phyloP scores from a whole-genome alignment of 2,888 invertebrate species.

The Nomada fucata region DNA sequence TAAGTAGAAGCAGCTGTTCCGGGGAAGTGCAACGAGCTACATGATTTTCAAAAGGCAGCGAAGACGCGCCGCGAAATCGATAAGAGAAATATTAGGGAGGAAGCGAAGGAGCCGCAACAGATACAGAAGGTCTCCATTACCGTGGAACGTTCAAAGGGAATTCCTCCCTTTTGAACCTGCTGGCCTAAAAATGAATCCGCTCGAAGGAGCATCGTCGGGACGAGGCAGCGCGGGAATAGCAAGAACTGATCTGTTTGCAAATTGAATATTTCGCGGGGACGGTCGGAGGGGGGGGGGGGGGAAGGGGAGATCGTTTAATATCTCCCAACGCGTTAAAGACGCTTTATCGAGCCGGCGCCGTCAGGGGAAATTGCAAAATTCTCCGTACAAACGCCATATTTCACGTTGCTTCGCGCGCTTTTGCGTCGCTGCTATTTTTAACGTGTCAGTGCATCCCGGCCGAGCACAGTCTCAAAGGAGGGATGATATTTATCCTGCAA shows the following conservation, averaged over 20 bases:
- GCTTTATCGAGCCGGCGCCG: not conserved
- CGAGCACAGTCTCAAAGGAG: not conserved
- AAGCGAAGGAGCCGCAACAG: slow-evolving; percentile 25
- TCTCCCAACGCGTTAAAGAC: not conserved
- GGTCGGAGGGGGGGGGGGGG: too few relatives aligned
- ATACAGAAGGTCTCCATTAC: slow-evolving; percentile 35
- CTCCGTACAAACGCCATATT: not conserved
- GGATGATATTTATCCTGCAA: slow-evolving; percentile 2
- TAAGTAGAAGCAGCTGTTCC: slow-evolving; percentile 30
- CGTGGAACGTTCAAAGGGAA: slow-evolving; percentile 33
- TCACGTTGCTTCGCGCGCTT: not conserved
- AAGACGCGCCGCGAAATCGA: slow-evolving; percentile 20
- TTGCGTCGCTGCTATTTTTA: not conserved
- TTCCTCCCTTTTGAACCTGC: not conserved
- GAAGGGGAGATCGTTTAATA: slow-evolving; percentile 27
- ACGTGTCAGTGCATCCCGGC: not conserved
- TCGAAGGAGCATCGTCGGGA: not conserved
- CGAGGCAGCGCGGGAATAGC: not conserved
- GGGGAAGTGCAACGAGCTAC: slow-evolving; percentile 19
- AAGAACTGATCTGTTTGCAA: slow-evolving; percentile 13
- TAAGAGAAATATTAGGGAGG: slow-evolving; percentile 40
- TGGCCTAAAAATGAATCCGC: slow-evolving; percentile 13
- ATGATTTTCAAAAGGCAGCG: slow-evolving; percentile 33
- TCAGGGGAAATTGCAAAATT: not conserved
- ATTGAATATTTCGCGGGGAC: slow-evolving; percentile 7